Evolutionary conservation across 2,888 invertebrate genomes (phyloP), one percentile per base, ranked within the genome.

Genomic region (Drosophila recens): DNA sequence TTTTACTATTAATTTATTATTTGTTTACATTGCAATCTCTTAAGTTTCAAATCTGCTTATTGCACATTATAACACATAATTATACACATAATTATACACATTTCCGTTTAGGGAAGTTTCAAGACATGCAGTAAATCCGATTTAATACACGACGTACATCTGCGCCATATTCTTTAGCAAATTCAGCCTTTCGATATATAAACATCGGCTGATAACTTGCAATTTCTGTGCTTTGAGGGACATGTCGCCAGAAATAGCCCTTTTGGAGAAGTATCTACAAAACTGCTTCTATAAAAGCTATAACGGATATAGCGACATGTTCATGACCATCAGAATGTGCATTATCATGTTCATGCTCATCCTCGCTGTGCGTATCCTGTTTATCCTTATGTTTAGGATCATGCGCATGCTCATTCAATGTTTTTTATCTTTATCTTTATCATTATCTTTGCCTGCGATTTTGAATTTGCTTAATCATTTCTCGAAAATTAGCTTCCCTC

Each of bases 281-380:
- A 8, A 8, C 38, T 40, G 38, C 8, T 40, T n/a, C 38, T 40
- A n/a, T 20, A 9, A 17, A 17, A 17, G 42, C 42, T 42, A 42
- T 17, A 42, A 42, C 42, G 42, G 42, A 15, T 10, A 15, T 40
- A 42, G 10, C 42, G 17, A 10, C 10, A 42, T 42, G 42, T 17
- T 42, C 42, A 42, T 20, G 43, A 11, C 20, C 20, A 45, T 45
- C 5, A 45, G 17, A 42, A 46, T 27, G 46, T 27, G 46, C 48
- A 30, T 30, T 15, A 30, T 27, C 48, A 48, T 15, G 48, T 30
- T 48, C 30, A 48, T 30, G 15, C 30, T 15, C 30, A 30, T 46
- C 36, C 33, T 52, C 10, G n/a, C 23, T 17, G 9, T 52, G 8
- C 36, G n/a, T 23, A 10, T 23, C 1, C 40, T 15, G 8, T 20